Conservation (phyloP, 2,888 invertebrate genomes). For the Lutraria lutraria region DNA sequence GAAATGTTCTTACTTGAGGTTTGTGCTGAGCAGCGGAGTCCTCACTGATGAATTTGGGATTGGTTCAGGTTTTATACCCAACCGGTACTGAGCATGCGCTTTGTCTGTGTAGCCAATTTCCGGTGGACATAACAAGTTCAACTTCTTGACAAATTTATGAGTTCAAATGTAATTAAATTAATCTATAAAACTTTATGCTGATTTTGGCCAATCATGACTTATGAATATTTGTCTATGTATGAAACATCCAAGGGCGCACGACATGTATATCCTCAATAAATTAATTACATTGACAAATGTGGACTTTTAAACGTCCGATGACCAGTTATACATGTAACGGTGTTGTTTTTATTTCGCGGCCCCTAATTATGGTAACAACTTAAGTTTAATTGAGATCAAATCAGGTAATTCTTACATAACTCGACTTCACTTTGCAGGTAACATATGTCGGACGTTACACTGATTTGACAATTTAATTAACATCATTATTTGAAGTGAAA, state of each 20-base stretch:
- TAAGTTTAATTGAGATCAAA: not conserved
- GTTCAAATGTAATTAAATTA: constrained; percentile 15
- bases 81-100: constrained; percentile 42
- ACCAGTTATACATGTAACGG: constrained; percentile 38
- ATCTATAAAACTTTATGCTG: constrained; percentile 31
- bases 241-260: constrained; percentile 23
- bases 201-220: not conserved
- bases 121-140: constrained; percentile 15
- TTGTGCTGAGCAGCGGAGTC: constrained; percentile 47
- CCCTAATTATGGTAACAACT: not conserved
- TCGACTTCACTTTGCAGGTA: not conserved
- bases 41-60: constrained; percentile 43
- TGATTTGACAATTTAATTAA: not conserved
- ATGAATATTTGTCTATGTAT: not conserved
- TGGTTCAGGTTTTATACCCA: constrained; percentile 44
- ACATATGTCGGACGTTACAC: not conserved
- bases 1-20: constrained; percentile 35
- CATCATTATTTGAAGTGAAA: not conserved
- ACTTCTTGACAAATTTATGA: constrained; percentile 19
- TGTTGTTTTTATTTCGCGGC: not conserved
- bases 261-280: constrained; percentile 40
- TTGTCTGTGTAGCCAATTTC: constrained; percentile 15
- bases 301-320: constrained; percentile 8
- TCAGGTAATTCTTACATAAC: not conserved
- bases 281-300: constrained; percentile 6